These are phyloP conservation scores for Leptinotarsa haldemani DNA, from an alignment of 2,888 invertebrate genomes.

Conservation along the genomic window DNA sequence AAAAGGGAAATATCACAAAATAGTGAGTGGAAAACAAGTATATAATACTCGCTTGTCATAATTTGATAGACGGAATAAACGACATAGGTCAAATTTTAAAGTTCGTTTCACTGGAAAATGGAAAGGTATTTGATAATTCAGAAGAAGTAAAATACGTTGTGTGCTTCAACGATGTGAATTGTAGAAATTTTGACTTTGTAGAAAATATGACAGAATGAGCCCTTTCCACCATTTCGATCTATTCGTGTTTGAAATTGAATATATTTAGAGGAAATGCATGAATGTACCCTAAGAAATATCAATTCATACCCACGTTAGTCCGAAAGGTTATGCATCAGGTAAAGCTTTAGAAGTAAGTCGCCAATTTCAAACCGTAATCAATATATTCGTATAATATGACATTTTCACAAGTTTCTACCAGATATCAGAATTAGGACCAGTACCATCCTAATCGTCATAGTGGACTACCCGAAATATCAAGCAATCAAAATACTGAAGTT, in stretches of 20 bases:
- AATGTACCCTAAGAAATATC: conserved; percentile 26
- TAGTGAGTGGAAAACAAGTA: neutral
- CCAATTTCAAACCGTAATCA: neutral
- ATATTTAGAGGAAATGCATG: conserved; percentile 44
- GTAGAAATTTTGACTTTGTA: conserved; percentile 36
- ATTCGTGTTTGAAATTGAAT: conserved; percentile 45
- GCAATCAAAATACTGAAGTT: no score
- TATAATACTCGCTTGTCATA: neutral
- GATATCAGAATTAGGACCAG: no score
- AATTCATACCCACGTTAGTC: neutral
- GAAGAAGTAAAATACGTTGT: conserved; percentile 19
- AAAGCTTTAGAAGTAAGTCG: neutral
- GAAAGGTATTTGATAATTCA: neutral
- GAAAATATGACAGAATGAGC: conserved; percentile 42
- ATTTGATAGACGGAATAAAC: neutral
- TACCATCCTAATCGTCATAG: no score
- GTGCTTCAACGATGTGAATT: conserved; percentile 16
- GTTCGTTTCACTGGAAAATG: neutral
- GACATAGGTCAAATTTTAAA: neutral
- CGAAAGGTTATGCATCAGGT: conserved; percentile 30
- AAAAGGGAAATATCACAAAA: conserved; percentile 34
- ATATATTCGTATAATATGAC: neutral
- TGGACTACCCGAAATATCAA: no score
- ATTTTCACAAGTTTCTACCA: neutral
- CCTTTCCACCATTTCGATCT: conserved; percentile 40